Evolutionary conservation across 2,797 vertebrate genomes (phyloP).

Genomic region (Hyperoplus immaculatus): DNA sequence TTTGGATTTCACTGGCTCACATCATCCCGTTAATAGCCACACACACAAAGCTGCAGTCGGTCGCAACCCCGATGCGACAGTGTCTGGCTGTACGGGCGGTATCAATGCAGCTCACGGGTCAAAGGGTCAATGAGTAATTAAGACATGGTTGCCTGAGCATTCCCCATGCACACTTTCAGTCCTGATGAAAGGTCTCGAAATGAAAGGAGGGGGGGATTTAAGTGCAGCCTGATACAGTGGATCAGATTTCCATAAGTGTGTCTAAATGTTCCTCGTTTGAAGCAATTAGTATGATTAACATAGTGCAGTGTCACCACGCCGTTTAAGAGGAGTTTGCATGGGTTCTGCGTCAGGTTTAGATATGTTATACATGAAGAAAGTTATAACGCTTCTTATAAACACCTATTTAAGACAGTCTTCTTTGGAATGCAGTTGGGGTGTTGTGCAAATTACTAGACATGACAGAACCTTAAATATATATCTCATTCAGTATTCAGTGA

Average conservation of each 20-base stretch:
- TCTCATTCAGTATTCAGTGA: slow-evolving; percentile 16
- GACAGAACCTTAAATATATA: slow-evolving; percentile 3
- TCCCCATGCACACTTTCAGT: slow-evolving; percentile 84
- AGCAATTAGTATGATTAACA: slow-evolving; percentile 85
- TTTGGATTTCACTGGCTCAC: slow-evolving; percentile 86
- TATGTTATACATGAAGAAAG: slow-evolving; percentile 19
- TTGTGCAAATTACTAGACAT: slow-evolving; percentile 6
- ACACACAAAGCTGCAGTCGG: slow-evolving; percentile 83
- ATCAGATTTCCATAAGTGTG: slow-evolving; percentile 83
- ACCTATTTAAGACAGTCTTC: not conserved
- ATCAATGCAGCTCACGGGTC: slow-evolving; percentile 80
- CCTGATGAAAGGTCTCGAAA: slow-evolving; percentile 77
- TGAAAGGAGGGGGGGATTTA: slow-evolving; percentile 75
- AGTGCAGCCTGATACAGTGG: slow-evolving; percentile 73
- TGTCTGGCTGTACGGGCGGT: slow-evolving; percentile 67
- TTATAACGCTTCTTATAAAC: slow-evolving; percentile 17
- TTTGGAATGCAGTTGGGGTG: not conserved
- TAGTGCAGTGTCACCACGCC: slow-evolving; percentile 61
- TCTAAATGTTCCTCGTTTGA: slow-evolving; percentile 84
- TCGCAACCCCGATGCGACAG: slow-evolving; percentile 66
- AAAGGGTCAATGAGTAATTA: slow-evolving; percentile 89
- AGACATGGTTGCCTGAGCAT: slow-evolving; percentile 87
- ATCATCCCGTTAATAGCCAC: slow-evolving; percentile 80
- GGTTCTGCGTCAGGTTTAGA: slow-evolving; percentile 58
- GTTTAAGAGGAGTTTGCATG: slow-evolving; percentile 59